phyloP scores from a whole-genome alignment of 2,888 invertebrate species.

The Ptychoptera albimana region DNA sequence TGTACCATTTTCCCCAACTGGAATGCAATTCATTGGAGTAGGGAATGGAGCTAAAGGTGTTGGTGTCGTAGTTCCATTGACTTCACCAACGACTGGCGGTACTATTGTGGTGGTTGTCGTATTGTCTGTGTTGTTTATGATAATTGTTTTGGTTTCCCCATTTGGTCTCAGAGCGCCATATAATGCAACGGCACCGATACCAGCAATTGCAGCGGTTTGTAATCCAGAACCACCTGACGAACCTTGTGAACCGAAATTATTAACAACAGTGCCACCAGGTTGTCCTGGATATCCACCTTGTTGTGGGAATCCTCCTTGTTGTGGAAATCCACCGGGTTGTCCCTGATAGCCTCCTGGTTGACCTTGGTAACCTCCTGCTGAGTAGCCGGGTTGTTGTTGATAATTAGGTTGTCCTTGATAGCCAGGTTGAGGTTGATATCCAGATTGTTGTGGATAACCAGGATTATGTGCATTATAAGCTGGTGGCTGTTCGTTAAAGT shows the following conservation, averaged over 20 bases:
- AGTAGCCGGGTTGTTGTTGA: neutral
- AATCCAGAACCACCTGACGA: conserved; percentile 1
- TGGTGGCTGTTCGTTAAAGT: conserved; percentile 24
- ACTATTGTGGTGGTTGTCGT: neutral
- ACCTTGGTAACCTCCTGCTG: neutral
- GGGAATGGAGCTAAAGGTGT: neutral
- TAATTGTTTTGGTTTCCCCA: neutral
- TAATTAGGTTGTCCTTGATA: neutral
- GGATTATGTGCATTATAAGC: conserved; percentile 19
- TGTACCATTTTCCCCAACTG: neutral
- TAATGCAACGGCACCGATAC: conserved; percentile 4
- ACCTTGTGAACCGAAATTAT: neutral
- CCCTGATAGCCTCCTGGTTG: neutral
- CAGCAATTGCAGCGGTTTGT: conserved; percentile 1
- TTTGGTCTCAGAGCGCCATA: conserved; percentile 4
- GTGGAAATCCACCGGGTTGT: neutral
- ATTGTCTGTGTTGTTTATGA: neutral
- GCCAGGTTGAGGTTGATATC: neutral
- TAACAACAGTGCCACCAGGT: neutral
- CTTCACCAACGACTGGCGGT: neutral
- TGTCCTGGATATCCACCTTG: neutral
- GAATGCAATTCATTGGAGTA: neutral
- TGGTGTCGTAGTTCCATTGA: neutral
- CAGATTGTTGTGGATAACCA: neutral
- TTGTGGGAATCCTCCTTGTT: neutral